Evolutionary conservation across 2,797 vertebrate species (phyloP), one percentile per base, ranked within the genome.

Genomic region (Rachycentron canadum): DNA sequence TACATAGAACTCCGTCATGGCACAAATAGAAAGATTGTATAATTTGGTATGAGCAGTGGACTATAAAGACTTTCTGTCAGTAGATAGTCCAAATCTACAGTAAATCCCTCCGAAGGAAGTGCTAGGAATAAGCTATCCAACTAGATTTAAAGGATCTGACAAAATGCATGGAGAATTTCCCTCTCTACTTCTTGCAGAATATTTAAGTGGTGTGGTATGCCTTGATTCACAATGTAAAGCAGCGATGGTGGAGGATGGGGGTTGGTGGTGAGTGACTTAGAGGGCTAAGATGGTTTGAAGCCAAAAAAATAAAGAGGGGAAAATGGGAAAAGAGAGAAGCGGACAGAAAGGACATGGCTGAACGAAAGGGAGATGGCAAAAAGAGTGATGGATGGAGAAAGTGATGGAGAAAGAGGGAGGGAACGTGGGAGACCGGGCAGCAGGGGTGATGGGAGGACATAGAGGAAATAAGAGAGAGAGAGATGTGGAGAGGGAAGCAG

Each of bases 361-460:
- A 87, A 85, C 69, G 77, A 87, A 86, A 82, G 74, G 57, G 77
- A 76, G 78, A 81, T 13, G 73, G 77, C 0, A 83, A 68, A 78
- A 83, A 70, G 79, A 87, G 82, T 89, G 83, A 89, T 81, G 86
- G 79, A 88, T 85, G 65, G 78, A 84, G 83, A 73, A 86, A 81
- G 85, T 76, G 83, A 87, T 78, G 76, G 76, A 73, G 82, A 76
- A 71, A 61, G 79, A 85, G 77, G 50, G 71, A 78, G 63, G 68
- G 43, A 50, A 76, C 6, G 41, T 58, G 63, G 70, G 75, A 72
- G 74, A 78, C 7, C 32, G 60, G 76, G 73, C 28, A 64, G 69
- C 61, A 75, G 81, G 65, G 86, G 86, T 90, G 89, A 91, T 70
- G 12, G 75, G 75, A 83, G 84, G 90, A 88, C 81, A 86, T 79